A percentile compares a stretch with the other conserved stretches of the same genome.
phyloP scores from a whole-genome alignment of 2,888 invertebrate species.

The Proisotoma minuta region DNA sequence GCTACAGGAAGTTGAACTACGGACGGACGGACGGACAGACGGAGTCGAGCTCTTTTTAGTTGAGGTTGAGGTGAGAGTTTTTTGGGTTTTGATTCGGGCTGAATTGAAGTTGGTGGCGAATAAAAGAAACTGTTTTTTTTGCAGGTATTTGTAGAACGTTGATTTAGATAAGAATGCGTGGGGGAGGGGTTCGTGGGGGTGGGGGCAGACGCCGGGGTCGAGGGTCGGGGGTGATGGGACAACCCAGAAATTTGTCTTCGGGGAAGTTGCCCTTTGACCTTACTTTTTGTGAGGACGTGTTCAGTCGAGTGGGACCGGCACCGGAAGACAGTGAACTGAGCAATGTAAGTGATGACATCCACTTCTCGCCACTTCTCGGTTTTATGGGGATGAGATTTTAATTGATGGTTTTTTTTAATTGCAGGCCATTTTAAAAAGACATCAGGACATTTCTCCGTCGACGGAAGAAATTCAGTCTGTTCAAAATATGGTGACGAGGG shows the following conservation, averaged over 20 bases:
- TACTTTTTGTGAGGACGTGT: slow-evolving; percentile 79
- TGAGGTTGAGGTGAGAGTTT: no score
- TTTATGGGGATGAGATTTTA: not conserved
- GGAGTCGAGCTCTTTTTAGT: no score
- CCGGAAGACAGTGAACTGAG: slow-evolving; percentile 81
- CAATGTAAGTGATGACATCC: slow-evolving; percentile 56
- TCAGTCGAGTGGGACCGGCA: slow-evolving; percentile 75
- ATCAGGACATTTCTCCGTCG: slow-evolving; percentile 84
- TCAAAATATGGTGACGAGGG: slow-evolving; percentile 85
- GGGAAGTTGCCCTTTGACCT: slow-evolving; percentile 74
- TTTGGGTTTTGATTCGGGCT: no score
- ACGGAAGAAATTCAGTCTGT: slow-evolving; percentile 87
- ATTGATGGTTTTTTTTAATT: not conserved
- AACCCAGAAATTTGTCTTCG: slow-evolving; percentile 29
- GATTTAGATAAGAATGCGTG: no score
- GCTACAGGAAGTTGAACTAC: no score
- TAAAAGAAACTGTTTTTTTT: no score
- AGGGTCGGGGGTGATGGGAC: slow-evolving; percentile 55
- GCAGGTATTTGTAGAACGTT: no score
- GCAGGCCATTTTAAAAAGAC: slow-evolving; percentile 84
- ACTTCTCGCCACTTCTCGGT: not conserved
- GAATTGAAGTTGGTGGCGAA: no score
- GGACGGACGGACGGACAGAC: no score
- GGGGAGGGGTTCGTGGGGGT: slow-evolving; percentile 47
- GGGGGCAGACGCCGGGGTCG: slow-evolving; percentile 61